Evolutionary conservation across 2,113 vertebrate species (phyloP).

Genomic region (Sapayoa aenigma): DNA sequence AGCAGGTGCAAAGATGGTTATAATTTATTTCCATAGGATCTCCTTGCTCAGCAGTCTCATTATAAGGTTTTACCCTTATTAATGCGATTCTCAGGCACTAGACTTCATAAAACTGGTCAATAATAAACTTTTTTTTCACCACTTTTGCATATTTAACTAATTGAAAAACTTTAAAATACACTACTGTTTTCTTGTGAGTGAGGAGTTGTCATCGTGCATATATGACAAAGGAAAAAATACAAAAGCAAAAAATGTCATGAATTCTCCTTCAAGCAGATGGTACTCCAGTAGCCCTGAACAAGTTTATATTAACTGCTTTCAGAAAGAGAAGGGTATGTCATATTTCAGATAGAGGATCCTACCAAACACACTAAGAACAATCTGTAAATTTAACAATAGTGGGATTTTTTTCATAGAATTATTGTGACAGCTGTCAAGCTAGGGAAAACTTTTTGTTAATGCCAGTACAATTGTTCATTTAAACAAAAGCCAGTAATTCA

Average conservation of each 20-base stretch:
- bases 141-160: background rate
- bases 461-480: slow-evolving; percentile 14
- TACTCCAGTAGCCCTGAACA: background rate
- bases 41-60: background rate
- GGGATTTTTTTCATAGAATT: background rate
- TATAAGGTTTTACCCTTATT: background rate
- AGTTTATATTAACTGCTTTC: slow-evolving; percentile 37
- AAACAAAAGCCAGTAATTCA: slow-evolving; percentile 44
- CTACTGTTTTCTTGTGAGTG: background rate
- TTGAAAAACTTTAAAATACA: background rate
- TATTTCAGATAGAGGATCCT: slow-evolving; percentile 14
- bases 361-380: background rate
- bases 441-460: slow-evolving; percentile 33
- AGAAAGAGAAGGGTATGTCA: slow-evolving; percentile 12
- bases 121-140: background rate
- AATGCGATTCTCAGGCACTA: background rate
- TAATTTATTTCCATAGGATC: background rate
- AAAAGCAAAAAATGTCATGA: slow-evolving; percentile 9
- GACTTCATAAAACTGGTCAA: background rate
- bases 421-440: slow-evolving; percentile 45
- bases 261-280: slow-evolving; percentile 16
- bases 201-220: background rate
- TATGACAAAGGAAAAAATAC: slow-evolving; percentile 18
- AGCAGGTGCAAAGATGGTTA: background rate
- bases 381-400: background rate